These are phyloP conservation scores for Eucera pruinosa DNA, from an alignment of 2,888 invertebrate genomes.

Conservation along the genomic window DNA sequence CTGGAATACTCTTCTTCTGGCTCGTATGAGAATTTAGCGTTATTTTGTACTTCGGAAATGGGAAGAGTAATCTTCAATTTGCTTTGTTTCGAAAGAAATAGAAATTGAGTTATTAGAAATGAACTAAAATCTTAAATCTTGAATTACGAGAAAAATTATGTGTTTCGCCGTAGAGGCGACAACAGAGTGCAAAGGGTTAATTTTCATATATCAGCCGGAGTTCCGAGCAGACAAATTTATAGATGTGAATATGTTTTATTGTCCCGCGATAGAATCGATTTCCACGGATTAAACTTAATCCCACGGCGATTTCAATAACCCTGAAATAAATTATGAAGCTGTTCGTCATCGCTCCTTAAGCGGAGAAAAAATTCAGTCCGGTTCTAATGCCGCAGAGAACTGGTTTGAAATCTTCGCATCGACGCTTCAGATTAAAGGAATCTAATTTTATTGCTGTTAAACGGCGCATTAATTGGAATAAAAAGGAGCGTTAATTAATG, in stretches of 20 bases:
- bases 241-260: conserved; percentile 28
- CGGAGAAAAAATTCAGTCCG: background rate
- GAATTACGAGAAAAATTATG: no score
- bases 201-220: no score
- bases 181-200: no score
- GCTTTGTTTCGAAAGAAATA: no score
- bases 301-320: conserved; percentile 5
- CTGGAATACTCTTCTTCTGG: no score
- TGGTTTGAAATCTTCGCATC: background rate
- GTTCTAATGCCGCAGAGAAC: conserved; percentile 3
- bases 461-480: background rate
- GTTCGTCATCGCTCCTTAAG: background rate
- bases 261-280: background rate
- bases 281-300: conserved; percentile 11
- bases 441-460: background rate
- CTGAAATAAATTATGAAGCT: conserved; percentile 16
- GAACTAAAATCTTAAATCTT: no score
- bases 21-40: no score
- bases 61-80: no score
- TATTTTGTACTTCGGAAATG: no score
- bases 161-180: no score
- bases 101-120: no score
- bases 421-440: background rate
- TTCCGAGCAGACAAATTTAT: no score
- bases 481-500: background rate